Evolutionary conservation across 2,113 vertebrate species (phyloP), one percentile per base, ranked within the genome.

Genomic region (Protomyctophum bolini): DNA sequence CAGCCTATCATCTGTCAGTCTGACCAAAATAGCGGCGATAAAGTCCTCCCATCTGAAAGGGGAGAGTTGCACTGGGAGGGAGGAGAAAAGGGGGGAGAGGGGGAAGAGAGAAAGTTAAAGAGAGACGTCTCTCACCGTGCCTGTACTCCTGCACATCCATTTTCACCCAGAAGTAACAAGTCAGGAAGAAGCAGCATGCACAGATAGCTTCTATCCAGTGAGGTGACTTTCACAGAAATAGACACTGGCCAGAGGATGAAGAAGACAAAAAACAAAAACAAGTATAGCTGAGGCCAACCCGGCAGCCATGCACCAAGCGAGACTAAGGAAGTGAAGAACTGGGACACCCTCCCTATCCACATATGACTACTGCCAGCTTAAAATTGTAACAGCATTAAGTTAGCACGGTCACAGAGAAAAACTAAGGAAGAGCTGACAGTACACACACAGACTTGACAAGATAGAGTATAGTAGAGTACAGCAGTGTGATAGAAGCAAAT

Each of bases 131-230:
- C 87, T 90, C 79, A 89, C 80, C 83, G 73, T 72, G 33, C 80
- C 66, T 79, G 73, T 47, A 77, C 73, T 78, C 68, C 65, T 66
- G 50, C 50, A 64, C 59, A 55, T 87, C 73, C 85, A 90, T 89
- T 67, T 83, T 58, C 58, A 63, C 57, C 28, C 61, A 68, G 66
- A 76, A 65, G 54, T 72, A 63, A 81, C 79, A 59, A 80, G 21
- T 7, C n/a, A 49, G 49, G 15, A 33, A 15, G 54, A 73, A 67
- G 64, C 14, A 68, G 54, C 14, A 54, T 57, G 66, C 58, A 68
- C 50, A 76, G 64, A 21, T 21, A 41, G 50, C 11, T 1, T 50
- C 68, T 47, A 66, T 33, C 0, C 15, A 41, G 65, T 45, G 45
- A 76, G 49, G 48, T 12, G 60, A 48, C 58, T 62, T 68, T 63